Evolutionary conservation across 2,888 invertebrate species (phyloP).

Genomic region (Pandemis cinnamomeana): DNA sequence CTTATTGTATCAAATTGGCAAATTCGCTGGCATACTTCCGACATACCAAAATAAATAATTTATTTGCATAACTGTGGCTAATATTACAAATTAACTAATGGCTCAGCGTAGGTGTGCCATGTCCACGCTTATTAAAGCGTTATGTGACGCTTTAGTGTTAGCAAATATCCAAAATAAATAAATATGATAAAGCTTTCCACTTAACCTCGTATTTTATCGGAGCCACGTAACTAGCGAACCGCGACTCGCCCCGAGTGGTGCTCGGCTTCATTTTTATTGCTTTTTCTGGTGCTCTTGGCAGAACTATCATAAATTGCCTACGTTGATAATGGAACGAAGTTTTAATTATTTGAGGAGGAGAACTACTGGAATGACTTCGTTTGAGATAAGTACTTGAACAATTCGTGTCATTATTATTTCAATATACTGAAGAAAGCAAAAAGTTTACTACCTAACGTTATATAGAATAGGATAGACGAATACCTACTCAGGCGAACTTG

Average conservation of each 20-base stretch:
- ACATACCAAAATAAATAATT: slow-evolving; percentile 16
- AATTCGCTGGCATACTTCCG: slow-evolving; percentile 36
- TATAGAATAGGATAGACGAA: no score
- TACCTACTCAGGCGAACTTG: neutral
- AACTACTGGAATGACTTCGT: neutral
- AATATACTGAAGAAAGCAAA: neutral
- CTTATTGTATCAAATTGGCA: slow-evolving; percentile 42
- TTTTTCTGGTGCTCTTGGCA: slow-evolving; percentile 21
- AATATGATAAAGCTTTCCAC: slow-evolving; percentile 13
- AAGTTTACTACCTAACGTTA: neutral
- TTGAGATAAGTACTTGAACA: neutral
- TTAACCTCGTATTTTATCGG: slow-evolving; percentile 12
- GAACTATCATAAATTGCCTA: slow-evolving; percentile 13
- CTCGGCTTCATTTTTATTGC: slow-evolving; percentile 33
- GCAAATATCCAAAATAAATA: slow-evolving; percentile 3
- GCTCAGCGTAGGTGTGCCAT: neutral
- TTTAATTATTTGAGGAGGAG: slow-evolving; percentile 26
- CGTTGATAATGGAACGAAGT: slow-evolving; percentile 25
- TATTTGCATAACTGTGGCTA: slow-evolving; percentile 13
- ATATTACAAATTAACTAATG: slow-evolving; percentile 6
- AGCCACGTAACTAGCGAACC: slow-evolving; percentile 25
- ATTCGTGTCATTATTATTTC: neutral
- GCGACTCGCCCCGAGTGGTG: slow-evolving; percentile 22
- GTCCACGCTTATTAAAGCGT: neutral
- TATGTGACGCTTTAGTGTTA: neutral